phyloP scores from a whole-genome alignment of 2,888 invertebrate genomes.

The Falcaria lacertinaria region DNA sequence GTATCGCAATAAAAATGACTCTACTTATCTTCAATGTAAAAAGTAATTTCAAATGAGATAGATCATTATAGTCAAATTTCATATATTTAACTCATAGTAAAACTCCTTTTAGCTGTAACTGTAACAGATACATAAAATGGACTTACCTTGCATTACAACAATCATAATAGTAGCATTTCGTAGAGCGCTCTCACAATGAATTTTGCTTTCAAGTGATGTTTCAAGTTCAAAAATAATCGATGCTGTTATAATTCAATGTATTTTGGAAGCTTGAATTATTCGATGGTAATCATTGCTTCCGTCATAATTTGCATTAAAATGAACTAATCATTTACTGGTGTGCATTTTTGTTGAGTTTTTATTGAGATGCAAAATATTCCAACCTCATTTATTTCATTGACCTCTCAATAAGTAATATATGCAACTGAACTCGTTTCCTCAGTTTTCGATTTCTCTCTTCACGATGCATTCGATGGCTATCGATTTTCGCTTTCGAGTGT shows the following conservation, averaged over 20 bases:
- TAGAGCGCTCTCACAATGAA: constrained; percentile 19
- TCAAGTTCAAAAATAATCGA: too few relatives aligned
- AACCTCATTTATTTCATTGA: background rate
- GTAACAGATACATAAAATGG: background rate
- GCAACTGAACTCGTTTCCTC: background rate
- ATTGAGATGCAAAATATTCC: background rate
- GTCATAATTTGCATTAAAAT: too few relatives aligned
- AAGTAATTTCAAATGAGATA: too few relatives aligned
- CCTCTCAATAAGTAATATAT: constrained; percentile 1
- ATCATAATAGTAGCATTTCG: background rate
- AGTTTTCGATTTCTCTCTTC: constrained; percentile 49
- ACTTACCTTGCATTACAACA: background rate
- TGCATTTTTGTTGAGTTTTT: constrained; percentile 7
- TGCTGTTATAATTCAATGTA: too few relatives aligned
- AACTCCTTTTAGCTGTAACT: too few relatives aligned
- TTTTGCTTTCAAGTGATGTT: constrained; percentile 38
- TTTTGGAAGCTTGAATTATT: too few relatives aligned
- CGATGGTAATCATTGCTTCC: too few relatives aligned
- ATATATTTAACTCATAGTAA: too few relatives aligned
- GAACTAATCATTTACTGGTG: too few relatives aligned
- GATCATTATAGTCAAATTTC: too few relatives aligned
- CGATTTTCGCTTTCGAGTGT: constrained; percentile 62
- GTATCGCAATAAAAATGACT: too few relatives aligned
- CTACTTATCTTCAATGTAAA: too few relatives aligned
- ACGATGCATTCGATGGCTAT: constrained; percentile 34